Evolutionary conservation across 2,113 vertebrate genomes (phyloP), one percentile per base, ranked within the genome.

Genomic region (Phalacrocorax brasilianus): DNA sequence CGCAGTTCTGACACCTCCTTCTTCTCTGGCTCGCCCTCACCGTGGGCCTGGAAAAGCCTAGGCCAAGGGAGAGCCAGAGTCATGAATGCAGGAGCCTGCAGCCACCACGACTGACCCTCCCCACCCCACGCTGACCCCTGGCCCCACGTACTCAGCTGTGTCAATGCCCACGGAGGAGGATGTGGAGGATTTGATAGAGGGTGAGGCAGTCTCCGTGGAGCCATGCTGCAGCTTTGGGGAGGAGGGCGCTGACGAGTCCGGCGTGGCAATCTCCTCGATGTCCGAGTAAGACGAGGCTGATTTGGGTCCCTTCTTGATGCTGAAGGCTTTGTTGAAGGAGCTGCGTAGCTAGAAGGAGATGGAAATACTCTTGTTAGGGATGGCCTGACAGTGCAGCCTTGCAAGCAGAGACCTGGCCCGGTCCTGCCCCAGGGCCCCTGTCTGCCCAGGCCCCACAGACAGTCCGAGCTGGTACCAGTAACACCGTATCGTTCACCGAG

Each of bases 321-420:
- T 99, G 98, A 99, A 99, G 42, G 99, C 99, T 94, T 99, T 99
- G 97, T 99, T 99, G 98, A 99, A 99, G 91, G 99, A 99, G 94
- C 98, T 99, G 72, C 99, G 98, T 62, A 99, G 98, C 99, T 99
- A 85, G 24, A 35, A 35, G 96, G 44, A 97, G 52, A 94, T 5
- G 44, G 58, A 96, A 74, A 86, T 1, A 3, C 12, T 53, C 15
- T 21, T 4, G 2, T 94, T 24, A 88, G 50, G 44, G 28, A 44
- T 35, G 42, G 53, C 33, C 27, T 11, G 2, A 59, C 49, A 55
- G 40, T 0, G 7, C 18, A 87, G 76, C 24, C 40, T 38, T 0
- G 2, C 8, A 33, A 67, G 45, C 24, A 65, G 35, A 73, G 55
- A 38, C 20, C 47, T 20, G 33, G 12, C 44, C 33, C 7, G 1